Conservation (phyloP, 1,140 invertebrate species). For the Apis cerana region DNA sequence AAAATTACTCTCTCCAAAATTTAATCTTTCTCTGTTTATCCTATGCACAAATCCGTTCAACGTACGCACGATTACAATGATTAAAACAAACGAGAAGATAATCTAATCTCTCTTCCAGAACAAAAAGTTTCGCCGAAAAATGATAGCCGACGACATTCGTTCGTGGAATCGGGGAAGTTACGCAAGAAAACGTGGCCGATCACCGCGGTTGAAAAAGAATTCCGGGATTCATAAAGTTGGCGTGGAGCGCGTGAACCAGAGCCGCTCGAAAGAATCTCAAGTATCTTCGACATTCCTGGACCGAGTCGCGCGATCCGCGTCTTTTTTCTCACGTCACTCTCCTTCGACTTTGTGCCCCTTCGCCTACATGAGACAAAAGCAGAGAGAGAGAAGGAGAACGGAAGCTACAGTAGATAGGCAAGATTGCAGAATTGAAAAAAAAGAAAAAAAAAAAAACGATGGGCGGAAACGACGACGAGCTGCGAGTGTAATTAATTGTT, state of each 20-base stretch:
- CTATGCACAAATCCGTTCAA: too few relatives aligned
- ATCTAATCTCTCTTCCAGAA: neutral
- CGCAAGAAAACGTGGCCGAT: conserved; percentile 4
- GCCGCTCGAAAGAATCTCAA: conserved; percentile 34
- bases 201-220: conserved; percentile 40
- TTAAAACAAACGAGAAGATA: too few relatives aligned
- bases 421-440: conserved; percentile 13
- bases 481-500: conserved; percentile 50
- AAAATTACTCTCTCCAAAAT: too few relatives aligned
- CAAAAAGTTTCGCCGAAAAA: too few relatives aligned
- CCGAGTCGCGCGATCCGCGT: conserved; percentile 11
- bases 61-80: too few relatives aligned
- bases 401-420: neutral
- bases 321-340: neutral
- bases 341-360: neutral
- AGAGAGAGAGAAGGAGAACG: neutral
- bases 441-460: neutral
- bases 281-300: conserved; percentile 31
- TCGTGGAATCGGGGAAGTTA: conserved; percentile 12
- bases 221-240: conserved; percentile 42
- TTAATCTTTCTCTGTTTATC: too few relatives aligned
- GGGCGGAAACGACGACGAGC: conserved; percentile 2
- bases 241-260: conserved; percentile 35
- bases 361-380: neutral
- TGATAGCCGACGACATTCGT: neutral